Evolutionary conservation across 1,140 invertebrate genomes (phyloP), one percentile per base, ranked within the genome.

Genomic region (Drosophila nebulosa): DNA sequence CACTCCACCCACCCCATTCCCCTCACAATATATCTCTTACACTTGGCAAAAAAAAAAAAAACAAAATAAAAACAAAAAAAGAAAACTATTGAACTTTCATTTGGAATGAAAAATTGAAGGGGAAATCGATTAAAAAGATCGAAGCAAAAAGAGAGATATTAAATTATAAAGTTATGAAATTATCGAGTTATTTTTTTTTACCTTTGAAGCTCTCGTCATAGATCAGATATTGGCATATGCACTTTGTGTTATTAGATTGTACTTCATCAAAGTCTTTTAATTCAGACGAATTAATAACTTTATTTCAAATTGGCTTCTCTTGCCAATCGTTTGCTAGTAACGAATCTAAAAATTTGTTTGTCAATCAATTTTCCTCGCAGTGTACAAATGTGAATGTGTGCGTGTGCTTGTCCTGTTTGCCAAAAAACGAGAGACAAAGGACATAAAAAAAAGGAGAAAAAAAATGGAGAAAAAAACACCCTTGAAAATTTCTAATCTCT

Each of bases 401-500:
- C 62, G 70, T 81, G 71, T 83, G 60, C 64, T 53, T 74, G 61
- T 78, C 73, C 61, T 84, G 79, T 79, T 84, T 84, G 80, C 73
- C 68, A 85, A 86, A 80, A 64, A 64, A 46, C 16, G 64, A 79
- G 74, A 85, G 80, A 86, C 80, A 85, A 86, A 80, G 78, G 76
- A 78, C 77, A 63, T 35, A 50, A 22, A 64, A 50, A 18, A 12
- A 12, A 64, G 3, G 10, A 64, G 3, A 36, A 60, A 66, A 61
- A 68, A 85, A 69, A 77, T 55, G 24, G 26, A 5, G 18, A 69
- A 64, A 74, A 85, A 78, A 80, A 67, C 64, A 80, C 78, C 81
- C 81, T 86, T 81, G 83, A 86, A 85, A 84, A 81, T 81, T 79
- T 86, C 83, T 86, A 86, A 86, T 86, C 81, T 86, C 81, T 86